Conservation (phyloP, 23 tunicate species). For the Ciona savignyi region DNA sequence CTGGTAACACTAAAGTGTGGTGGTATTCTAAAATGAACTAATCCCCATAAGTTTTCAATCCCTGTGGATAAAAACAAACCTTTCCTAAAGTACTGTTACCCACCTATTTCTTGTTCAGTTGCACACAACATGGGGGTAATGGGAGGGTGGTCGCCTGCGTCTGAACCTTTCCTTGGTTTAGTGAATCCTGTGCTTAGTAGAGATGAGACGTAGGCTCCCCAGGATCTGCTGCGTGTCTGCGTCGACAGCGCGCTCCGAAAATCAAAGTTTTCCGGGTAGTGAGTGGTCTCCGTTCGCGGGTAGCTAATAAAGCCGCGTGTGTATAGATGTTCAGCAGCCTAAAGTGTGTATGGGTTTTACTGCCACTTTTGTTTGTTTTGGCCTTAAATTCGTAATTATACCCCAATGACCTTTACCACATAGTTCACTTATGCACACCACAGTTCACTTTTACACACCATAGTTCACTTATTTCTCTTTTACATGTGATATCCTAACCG, state of each 20-base stretch:
- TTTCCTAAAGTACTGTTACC: background rate
- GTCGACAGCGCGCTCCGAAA: slow-evolving; percentile 45
- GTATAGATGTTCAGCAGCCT: slow-evolving; percentile 87
- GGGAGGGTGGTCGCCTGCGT: slow-evolving; percentile 98
- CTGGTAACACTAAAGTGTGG: no score
- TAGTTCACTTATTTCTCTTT: no score
- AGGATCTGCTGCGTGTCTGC: slow-evolving; percentile 29
- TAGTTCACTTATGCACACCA: no score
- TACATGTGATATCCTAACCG: no score
- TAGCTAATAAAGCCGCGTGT: slow-evolving; percentile 96
- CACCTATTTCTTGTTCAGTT: slow-evolving; percentile 81
- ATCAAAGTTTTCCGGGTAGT: slow-evolving; percentile 91
- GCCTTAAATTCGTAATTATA: no score
- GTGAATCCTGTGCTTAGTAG: slow-evolving; percentile 35
- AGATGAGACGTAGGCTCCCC: slow-evolving; percentile 33
- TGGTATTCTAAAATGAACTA: no score
- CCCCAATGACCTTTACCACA: no score
- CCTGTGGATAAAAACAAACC: background rate
- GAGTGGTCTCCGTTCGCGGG: slow-evolving; percentile 98
- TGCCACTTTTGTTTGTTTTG: no score
- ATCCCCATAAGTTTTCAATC: no score
- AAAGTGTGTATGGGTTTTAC: no score
- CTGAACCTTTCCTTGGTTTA: slow-evolving; percentile 77
- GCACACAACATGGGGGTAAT: slow-evolving; percentile 96
- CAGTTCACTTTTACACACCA: no score